Base-by-base conservation (phyloP, 2,113 vertebrate genomes). In the Podarcis cretensis region DNA sequence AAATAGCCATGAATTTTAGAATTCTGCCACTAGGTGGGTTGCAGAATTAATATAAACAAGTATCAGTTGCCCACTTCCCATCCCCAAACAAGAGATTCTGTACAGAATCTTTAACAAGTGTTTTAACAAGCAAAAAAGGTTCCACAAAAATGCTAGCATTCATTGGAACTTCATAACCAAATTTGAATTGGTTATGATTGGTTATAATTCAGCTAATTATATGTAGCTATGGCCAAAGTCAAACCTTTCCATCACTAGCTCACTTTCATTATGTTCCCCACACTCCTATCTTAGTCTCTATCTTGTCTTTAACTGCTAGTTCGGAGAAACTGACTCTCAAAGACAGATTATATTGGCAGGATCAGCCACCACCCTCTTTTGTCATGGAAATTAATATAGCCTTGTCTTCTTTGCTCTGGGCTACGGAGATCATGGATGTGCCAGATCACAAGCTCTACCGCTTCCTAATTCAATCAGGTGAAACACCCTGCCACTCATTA, bases 1-100 rank as follows among this genome's bases (percentile, higher is more conserved):
- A 96, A 94, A 95, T 96, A 96, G 77, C 93, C 95, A 95, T 95
- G 94, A 96, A 94, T 94, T 87, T 92, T 87, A 83, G 84, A 66
- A 89, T 92, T 81, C 83, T 92, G 84, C 89, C 90, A 91, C 90
- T 87, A 84, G 93, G 93, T 93, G 71, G 0, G 3, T 27, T 54
- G 92, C 87, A 90, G 88, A 54, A 74, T 73, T 69, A 94, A 91
- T 0, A 95, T 78, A 94, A 95, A 87, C 74, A 85, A 92, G 25
- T 57, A 59, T 63, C 8, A 48, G 63, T 16, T 69, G 21, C 7
- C 21, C 6, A 68, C 23, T 69, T 35, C 30, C 57, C 7, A 40
- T 0, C 21, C 14, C 27, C 16, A 59, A 87, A 27, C 25, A 59
- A 87, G 20, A 27, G 8, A 88, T 76, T 2, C 18, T 35, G n/a